A percentile compares a stretch with the other conserved stretches of the same genome.
Evolutionary conservation across 1,140 invertebrate species (phyloP).

Genomic region (Anastrepha ludens): DNA sequence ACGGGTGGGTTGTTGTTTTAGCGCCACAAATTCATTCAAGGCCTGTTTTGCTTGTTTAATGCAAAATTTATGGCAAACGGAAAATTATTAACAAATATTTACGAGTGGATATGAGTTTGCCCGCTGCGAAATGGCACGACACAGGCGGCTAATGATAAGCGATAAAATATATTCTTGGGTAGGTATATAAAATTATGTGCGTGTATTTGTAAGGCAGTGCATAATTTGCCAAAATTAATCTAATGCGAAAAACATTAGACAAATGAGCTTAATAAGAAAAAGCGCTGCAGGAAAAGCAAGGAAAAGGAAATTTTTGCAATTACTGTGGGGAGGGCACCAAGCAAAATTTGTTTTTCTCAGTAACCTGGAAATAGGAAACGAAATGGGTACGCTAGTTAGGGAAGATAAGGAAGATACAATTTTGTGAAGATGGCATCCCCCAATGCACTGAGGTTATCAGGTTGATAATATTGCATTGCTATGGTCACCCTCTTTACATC

Average conservation of each 20-base stretch:
- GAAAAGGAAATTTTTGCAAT: not conserved
- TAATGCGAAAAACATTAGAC: slow-evolving; percentile 6
- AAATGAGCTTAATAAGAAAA: not conserved
- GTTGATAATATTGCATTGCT: too few species aligned
- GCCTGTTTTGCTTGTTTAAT: slow-evolving; percentile 48
- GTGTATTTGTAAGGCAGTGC: not conserved
- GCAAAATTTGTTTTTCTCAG: too few species aligned
- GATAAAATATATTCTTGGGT: not conserved
- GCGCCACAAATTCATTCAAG: not conserved
- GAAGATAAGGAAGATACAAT: too few species aligned
- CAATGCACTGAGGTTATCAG: too few species aligned
- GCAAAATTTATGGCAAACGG: slow-evolving; percentile 47
- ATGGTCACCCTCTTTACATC: too few species aligned
- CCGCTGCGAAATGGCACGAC: not conserved
- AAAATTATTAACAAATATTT: slow-evolving; percentile 52
- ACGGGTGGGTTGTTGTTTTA: not conserved
- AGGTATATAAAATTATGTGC: not conserved
- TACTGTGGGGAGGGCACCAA: not conserved
- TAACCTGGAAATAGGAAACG: too few species aligned
- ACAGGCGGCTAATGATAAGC: slow-evolving; percentile 46
- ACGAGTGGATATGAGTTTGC: slow-evolving; percentile 13
- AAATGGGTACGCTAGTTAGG: too few species aligned
- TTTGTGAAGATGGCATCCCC: too few species aligned
- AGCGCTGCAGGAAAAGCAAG: not conserved
- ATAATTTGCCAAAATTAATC: slow-evolving; percentile 36